A percentile compares a stretch with the other conserved stretches of the same genome.
Conservation (phyloP, 1,140 invertebrate species). For the Pissodes strobi region DNA sequence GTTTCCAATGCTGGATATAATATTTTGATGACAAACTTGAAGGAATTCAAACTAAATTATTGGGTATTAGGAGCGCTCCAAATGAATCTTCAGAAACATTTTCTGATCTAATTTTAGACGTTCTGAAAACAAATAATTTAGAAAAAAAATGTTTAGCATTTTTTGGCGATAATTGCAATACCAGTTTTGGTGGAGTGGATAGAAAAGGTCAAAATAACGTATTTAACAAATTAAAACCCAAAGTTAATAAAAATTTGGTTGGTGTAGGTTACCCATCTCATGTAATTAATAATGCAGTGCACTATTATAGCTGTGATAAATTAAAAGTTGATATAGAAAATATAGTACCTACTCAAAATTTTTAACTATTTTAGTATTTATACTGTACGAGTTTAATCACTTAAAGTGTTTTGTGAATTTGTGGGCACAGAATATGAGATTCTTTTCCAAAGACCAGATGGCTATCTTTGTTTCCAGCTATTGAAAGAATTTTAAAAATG, state of each 20-base stretch:
- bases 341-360: slow-evolving; percentile 25
- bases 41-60: too few species aligned
- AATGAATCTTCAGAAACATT: too few species aligned
- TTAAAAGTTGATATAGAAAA: slow-evolving; percentile 27
- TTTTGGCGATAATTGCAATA: slow-evolving; percentile 29
- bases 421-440: background rate
- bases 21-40: background rate
- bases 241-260: slow-evolving; percentile 10
- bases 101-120: too few species aligned
- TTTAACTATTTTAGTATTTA: slow-evolving; percentile 18
- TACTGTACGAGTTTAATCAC: slow-evolving; percentile 1
- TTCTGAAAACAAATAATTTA: background rate
- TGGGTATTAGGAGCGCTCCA: too few species aligned
- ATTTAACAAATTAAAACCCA: slow-evolving; percentile 31
- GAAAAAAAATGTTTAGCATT: slow-evolving; percentile 27
- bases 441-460: background rate
- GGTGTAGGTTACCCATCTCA: slow-evolving; percentile 21
- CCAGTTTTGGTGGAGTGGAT: slow-evolving; percentile 30
- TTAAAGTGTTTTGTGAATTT: slow-evolving; percentile 6
- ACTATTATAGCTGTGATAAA: background rate
- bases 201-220: slow-evolving; percentile 36
- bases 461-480: background rate
- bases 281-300: slow-evolving; percentile 10
- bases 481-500: slow-evolving; percentile 15
- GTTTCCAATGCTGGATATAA: too few species aligned